Evolutionary conservation across 1,140 invertebrate genomes (phyloP), one percentile per base, ranked within the genome.

Genomic region (Portunus trituberculatus): DNA sequence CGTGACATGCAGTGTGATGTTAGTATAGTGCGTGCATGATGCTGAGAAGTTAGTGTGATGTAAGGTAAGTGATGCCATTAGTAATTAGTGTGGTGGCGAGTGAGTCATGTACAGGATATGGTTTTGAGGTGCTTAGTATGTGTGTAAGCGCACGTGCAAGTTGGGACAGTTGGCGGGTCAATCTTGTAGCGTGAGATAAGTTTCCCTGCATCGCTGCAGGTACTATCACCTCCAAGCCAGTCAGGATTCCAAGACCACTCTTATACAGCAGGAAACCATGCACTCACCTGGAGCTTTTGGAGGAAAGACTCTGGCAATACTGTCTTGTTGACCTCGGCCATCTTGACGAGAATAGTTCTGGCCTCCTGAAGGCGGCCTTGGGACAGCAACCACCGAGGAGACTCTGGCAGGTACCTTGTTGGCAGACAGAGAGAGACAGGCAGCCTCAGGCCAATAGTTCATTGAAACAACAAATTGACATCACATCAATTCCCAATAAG

Each of bases 321-420:
- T 96, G 98, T 98, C 0, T 98, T 98, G 96, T 99, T 99, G 46
- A 98, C 97, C 96, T 97, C 97, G 4, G 98, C 98, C 29, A 98
- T 98, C 93, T 97, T 97, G 96, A 98, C 97, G 67, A 99, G 97
- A 16, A 98, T 97, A 91, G 97, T 97, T 8, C 98, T 97, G 0
- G 98, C 98, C 96, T 98, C 97, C 0, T 98, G 97, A 76, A 97
- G 97, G 96, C 97, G 98, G 7, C 98, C 97, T 95, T 98, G 98
- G 2, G 98, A 98, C 48, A 98, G 96, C 8, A 98, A 97, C 98
- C 98, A 99, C 95, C 98, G 97, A 0, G 98, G 98, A 0, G 98
- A 98, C 97, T 99, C 98, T n/a, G 98, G 98, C 92, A 99, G 97
- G 94, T 98, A 98, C 94, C 98, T 96, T 67, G 6, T 28, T 46